These are phyloP conservation scores for Epinephelus awoara DNA, from an alignment of 2,797 vertebrate genomes.

Conservation along the genomic window DNA sequence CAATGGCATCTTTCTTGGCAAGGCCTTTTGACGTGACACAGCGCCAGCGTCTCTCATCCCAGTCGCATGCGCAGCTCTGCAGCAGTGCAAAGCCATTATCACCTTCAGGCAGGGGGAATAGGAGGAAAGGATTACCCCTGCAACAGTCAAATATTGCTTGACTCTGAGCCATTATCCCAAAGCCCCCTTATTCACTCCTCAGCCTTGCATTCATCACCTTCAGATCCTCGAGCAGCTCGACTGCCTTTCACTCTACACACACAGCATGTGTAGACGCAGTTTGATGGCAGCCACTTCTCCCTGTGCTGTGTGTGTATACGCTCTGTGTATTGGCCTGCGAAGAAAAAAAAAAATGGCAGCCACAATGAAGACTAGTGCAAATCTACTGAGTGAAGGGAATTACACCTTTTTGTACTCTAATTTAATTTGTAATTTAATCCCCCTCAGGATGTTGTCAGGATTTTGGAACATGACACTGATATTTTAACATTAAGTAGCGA, in stretches of 20 bases:
- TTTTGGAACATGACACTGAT: constrained; percentile 15
- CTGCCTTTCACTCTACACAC: constrained; percentile 46
- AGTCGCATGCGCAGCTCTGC: constrained; percentile 39
- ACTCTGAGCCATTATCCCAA: constrained; percentile 76
- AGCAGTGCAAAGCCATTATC: constrained; percentile 75
- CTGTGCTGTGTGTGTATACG: not conserved
- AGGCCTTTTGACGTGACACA: constrained; percentile 26
- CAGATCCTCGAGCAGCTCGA: constrained; percentile 54
- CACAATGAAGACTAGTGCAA: constrained; percentile 8
- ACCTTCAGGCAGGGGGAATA: constrained; percentile 64
- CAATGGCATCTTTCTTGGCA: constrained; percentile 36
- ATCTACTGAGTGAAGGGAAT: constrained; percentile 18
- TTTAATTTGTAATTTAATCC: constrained; percentile 55
- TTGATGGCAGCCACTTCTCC: constrained; percentile 41
- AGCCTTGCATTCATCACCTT: constrained; percentile 69
- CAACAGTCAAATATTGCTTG: constrained; percentile 77
- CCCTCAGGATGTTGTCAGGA: constrained; percentile 20
- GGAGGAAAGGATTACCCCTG: constrained; percentile 72
- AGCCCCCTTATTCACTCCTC: constrained; percentile 72
- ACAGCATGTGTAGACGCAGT: constrained; percentile 36
- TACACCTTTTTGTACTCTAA: constrained; percentile 36
- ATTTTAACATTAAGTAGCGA: constrained; percentile 10
- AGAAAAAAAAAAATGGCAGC: constrained; percentile 13
- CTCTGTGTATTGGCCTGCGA: constrained; percentile 16
- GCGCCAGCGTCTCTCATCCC: constrained; percentile 50